Evolutionary conservation across 2,797 vertebrate genomes (phyloP), one percentile per base, ranked within the genome.

Genomic region (Arnoldichthys spilopterus): DNA sequence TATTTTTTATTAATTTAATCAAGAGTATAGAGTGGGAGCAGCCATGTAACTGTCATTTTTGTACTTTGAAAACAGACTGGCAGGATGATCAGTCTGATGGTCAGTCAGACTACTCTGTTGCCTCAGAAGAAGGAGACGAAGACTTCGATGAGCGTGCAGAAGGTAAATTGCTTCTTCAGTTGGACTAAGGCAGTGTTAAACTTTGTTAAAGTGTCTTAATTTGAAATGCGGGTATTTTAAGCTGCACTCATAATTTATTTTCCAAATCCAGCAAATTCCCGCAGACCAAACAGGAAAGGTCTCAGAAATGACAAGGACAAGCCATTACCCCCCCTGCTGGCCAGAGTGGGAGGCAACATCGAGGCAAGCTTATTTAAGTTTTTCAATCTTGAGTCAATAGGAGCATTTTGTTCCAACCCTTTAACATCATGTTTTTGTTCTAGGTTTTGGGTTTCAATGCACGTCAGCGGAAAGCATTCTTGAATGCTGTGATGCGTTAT

Each of bases 71-170:
- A 93, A 94, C 93, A 90, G 98, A 99, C 89, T 99, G 98, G 98
- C 98, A 99, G 93, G 98, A 99, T 83, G 98, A 99, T 92, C 97
- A 99, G 89, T 99, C 97, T 0, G 98, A 99, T 85, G 97, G 97
- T 90, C 97, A 99, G 80, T 99, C 98, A 0, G 98, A 99, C 91
- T 99, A 99, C 87, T 99, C 98, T 0, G 98, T 98, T 91, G 98
- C 97, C 1, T 99, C 98, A 16, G 98, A 99, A 91, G 98, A 99
- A 91, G 98, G 97, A 75, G 98, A 98, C 0, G 98, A 99, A 84
- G 98, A 99, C 93, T 99, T 99, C 71, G 98, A 99, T 68, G 98
- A 99, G 85, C 92, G 98, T 40, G 93, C 97, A 79, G 98, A 99
- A 94, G 97, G 98, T 81, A 66, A 72, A 64, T 20, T 34, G 18